A percentile compares a stretch with the other conserved stretches of the same genome.
Conservation (phyloP, 2,797 vertebrate species). For the Intellagama lesueurii region DNA sequence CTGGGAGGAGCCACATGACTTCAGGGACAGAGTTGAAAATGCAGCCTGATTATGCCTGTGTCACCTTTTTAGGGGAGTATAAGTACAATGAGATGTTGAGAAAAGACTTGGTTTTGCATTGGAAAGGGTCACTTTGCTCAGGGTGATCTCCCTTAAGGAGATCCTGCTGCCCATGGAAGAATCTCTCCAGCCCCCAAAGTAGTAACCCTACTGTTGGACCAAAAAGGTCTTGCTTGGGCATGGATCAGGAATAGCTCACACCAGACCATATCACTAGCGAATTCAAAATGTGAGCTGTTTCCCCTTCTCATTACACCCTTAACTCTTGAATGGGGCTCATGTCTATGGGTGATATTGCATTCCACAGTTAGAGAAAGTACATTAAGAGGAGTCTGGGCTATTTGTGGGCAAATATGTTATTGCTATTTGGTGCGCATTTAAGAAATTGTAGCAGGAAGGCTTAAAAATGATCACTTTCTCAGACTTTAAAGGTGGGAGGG, state of each 20-base stretch:
- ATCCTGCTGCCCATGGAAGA: no score
- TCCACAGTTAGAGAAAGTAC: neutral
- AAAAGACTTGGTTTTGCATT: no score
- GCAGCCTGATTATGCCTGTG: neutral
- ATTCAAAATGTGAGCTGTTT: no score
- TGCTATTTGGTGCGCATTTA: constrained; percentile 40
- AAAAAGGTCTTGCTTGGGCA: no score
- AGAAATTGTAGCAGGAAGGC: constrained; percentile 34
- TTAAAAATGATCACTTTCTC: constrained; percentile 65
- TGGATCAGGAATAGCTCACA: no score
- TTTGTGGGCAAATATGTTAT: constrained; percentile 20
- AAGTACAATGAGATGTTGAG: no score
- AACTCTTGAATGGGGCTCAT: neutral
- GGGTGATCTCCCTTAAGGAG: no score
- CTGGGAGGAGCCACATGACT: neutral
- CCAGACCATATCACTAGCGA: no score
- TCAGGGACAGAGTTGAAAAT: neutral
- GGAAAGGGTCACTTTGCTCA: no score
- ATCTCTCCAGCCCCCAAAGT: no score
- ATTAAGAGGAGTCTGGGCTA: neutral
- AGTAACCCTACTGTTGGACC: no score
- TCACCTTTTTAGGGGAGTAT: neutral
- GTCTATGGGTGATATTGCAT: neutral
- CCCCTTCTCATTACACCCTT: no score
- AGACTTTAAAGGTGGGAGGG: constrained; percentile 47